Conservation (phyloP, 30 jellyfish, hydroid and myxozoan genomes). For the Turritopsis dohrnii region DNA sequence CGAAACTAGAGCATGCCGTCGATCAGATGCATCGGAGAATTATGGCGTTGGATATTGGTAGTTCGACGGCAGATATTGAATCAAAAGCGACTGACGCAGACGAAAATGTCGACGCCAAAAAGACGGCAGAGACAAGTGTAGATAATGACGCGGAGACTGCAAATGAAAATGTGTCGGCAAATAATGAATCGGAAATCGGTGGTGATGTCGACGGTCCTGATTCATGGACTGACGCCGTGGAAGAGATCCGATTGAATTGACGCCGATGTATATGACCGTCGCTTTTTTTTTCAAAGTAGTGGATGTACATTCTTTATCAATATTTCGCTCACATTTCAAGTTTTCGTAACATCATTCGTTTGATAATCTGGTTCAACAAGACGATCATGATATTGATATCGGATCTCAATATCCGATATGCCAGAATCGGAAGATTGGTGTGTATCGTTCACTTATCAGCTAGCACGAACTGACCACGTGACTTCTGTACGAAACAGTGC, state of each 20-base stretch:
- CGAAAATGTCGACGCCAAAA: not conserved
- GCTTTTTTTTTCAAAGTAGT: not conserved
- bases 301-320: no score
- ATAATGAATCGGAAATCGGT: not conserved
- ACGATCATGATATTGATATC: not conserved
- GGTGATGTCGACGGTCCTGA: not conserved
- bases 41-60: not conserved
- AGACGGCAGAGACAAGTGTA: not conserved
- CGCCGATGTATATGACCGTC: not conserved
- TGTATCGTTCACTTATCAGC: no score
- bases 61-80: not conserved
- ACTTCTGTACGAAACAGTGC: no score
- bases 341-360: no score
- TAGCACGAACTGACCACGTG: no score
- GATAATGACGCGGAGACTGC: not conserved
- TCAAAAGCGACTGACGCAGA: not conserved
- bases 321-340: no score
- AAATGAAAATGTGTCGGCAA: not conserved
- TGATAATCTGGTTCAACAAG: not conserved
- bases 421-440: no score
- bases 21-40: not conserved
- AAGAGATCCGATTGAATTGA: not conserved
- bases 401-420: not conserved
- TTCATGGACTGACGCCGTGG: not conserved
- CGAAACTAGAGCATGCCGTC: constrained; percentile 3